Base-by-base conservation (phyloP, 2,797 vertebrate genomes). In the Coccyzus lansbergi region DNA sequence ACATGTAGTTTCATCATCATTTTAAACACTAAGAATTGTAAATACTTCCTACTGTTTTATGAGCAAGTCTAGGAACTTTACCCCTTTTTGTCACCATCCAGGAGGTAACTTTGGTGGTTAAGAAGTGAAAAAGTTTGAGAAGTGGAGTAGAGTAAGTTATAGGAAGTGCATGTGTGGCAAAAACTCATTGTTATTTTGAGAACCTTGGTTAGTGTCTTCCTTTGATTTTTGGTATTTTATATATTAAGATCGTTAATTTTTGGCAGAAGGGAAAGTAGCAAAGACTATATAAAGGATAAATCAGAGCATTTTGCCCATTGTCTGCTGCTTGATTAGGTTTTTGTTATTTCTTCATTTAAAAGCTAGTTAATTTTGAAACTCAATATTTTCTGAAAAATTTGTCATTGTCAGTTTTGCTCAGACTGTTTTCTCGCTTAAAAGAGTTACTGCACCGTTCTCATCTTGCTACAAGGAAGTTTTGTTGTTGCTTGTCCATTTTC, bases 1-100 rank as follows among this genome's bases (percentile, higher is more conserved):
- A 33, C 5, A 13, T 0, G 1, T 42, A 13, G 7, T 63, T 91
- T 65, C 21, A n/a, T 80, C 21, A n/a, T 80, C 3, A 12, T 75
- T 85, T 63, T 34, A 58, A 49, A 34, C 15, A 7, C 29, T 83
- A 67, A 63, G 51, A 67, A 88, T 49, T 74, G 40, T 7, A 25
- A 69, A 29, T 0, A 0, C 69, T 72, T 72, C n/a, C 31, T 48
- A 4, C 3, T 49, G 33, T 52, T 92, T 64, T 64, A 28, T 4
- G 0, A 56, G 17, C 0, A 19, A 55, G 14, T 10, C 4, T 6
- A 68, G 40, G 38, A 55, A 52, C 15, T 31, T 38, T 1, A 6
- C 34, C 22, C 5, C 5, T 51, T 53, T 59, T 69, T 12, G 33
- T n/a, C 79, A 20, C 4, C 38, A 18, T 48, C 59, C 25, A 42